Percentiles rank a stretch among this genome's conserved stretches.
These are phyloP conservation scores for Setipinna tenuifilis DNA, from an alignment of 2,797 vertebrate genomes.

Conservation along the genomic window DNA sequence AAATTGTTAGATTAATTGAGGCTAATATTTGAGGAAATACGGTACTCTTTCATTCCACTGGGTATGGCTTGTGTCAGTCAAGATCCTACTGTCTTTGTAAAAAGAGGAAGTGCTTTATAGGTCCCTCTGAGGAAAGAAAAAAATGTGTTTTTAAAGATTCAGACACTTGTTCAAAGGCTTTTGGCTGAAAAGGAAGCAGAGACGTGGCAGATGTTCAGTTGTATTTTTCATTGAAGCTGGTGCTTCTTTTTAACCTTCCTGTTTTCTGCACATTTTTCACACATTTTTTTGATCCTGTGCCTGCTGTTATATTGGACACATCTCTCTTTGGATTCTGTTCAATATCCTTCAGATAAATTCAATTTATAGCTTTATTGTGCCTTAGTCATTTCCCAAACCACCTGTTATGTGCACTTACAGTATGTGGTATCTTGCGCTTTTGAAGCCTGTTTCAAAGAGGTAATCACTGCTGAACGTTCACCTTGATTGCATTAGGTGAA, in stretches of 20 bases:
- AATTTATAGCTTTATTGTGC: neutral
- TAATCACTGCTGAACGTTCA: neutral
- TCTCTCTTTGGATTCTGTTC: neutral
- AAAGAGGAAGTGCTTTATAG: neutral
- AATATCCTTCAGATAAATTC: neutral
- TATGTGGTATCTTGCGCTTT: neutral
- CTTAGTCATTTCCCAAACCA: neutral
- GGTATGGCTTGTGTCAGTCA: neutral
- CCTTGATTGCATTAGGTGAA: neutral
- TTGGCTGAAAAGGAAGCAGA: neutral
- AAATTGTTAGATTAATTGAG: too few relatives aligned
- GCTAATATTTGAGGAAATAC: too few relatives aligned
- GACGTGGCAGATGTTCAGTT: neutral
- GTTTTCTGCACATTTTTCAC: too few relatives aligned
- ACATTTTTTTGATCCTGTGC: neutral
- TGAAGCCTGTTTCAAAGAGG: neutral
- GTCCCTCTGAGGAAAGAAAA: neutral
- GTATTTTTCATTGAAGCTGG: conserved; percentile 1
- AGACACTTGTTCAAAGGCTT: too few relatives aligned
- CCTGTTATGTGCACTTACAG: neutral
- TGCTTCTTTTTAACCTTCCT: neutral
- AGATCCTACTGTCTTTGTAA: neutral
- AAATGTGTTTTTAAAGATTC: neutral
- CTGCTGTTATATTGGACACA: neutral
- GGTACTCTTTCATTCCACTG: neutral